A percentile compares a stretch with the other conserved stretches of the same genome.
These are phyloP conservation scores for Macrotrachela quadricornifera DNA, from an alignment of 1,140 invertebrate species.

Conservation along the genomic window DNA sequence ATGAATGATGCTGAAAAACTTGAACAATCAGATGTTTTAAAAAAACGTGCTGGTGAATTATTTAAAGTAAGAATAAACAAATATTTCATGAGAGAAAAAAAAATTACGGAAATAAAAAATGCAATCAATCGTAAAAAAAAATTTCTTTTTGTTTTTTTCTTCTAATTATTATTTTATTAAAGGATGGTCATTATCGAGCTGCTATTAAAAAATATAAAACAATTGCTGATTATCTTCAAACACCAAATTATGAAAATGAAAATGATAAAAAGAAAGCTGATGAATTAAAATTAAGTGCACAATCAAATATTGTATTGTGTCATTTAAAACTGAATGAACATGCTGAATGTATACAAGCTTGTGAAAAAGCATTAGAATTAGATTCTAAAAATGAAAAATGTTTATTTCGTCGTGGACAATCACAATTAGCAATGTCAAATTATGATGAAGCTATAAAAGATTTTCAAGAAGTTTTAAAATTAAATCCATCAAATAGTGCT, in stretches of 20 bases:
- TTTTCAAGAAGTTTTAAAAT: conserved; percentile 46
- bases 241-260: background rate
- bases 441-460: conserved; percentile 52
- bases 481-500: conserved; percentile 59
- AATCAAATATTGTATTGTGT: conserved; percentile 56
- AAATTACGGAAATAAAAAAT: background rate
- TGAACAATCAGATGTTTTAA: conserved; percentile 6
- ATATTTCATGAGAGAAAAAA: too few relatives aligned
- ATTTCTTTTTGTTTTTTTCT: background rate
- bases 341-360: conserved; percentile 40
- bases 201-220: conserved; percentile 5
- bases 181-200: conserved; percentile 3
- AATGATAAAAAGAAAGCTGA: background rate
- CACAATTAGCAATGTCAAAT: conserved; percentile 50
- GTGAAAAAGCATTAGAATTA: conserved; percentile 47
- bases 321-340: conserved; percentile 56
- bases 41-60: conserved; percentile 4
- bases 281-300: background rate
- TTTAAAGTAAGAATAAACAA: background rate
- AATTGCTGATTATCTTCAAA: conserved; percentile 2
- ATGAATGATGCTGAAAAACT: conserved; percentile 5
- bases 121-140: too few relatives aligned
- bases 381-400: conserved; percentile 66
- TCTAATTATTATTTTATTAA: background rate
- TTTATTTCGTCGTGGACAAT: conserved; percentile 62